Conservation (phyloP, 2,888 invertebrate species). For the Meta bourneti region DNA sequence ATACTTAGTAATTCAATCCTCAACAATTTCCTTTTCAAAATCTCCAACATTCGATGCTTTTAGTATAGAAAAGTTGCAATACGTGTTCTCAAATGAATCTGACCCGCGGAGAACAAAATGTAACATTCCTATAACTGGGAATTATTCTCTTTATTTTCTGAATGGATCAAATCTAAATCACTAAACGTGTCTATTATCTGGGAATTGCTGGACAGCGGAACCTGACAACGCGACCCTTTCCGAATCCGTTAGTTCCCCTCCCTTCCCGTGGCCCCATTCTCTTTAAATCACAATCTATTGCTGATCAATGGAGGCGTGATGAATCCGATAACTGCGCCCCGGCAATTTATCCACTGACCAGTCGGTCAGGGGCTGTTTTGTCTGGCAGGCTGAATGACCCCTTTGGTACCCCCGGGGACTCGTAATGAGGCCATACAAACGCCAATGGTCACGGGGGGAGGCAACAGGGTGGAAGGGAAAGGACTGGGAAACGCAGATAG, state of each 20-base stretch:
- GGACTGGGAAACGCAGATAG: constrained; percentile 43
- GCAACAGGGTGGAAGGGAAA: constrained; percentile 32
- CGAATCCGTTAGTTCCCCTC: constrained; percentile 17
- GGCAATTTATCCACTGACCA: constrained; percentile 72
- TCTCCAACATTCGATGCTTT: no score
- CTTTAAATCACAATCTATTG: constrained; percentile 70
- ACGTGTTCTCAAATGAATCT: no score
- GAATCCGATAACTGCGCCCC: constrained; percentile 74
- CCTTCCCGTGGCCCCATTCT: not conserved
- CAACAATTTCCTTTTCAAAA: no score
- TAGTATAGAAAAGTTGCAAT: no score
- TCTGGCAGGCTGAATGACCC: constrained; percentile 44
- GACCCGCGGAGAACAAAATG: no score
- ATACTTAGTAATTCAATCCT: no score
- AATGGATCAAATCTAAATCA: not conserved
- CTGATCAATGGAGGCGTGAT: constrained; percentile 72
- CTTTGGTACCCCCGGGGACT: constrained; percentile 61
- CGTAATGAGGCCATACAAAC: constrained; percentile 69
- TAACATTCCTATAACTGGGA: no score
- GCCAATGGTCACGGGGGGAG: constrained; percentile 54
- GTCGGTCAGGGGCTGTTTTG: constrained; percentile 59
- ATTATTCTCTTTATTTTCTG: not conserved
- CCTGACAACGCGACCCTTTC: not conserved
- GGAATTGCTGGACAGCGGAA: not conserved
- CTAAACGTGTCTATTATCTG: not conserved